Conservation (phyloP, 2,113 vertebrate species). For the Seriola quinqueradiata region DNA sequence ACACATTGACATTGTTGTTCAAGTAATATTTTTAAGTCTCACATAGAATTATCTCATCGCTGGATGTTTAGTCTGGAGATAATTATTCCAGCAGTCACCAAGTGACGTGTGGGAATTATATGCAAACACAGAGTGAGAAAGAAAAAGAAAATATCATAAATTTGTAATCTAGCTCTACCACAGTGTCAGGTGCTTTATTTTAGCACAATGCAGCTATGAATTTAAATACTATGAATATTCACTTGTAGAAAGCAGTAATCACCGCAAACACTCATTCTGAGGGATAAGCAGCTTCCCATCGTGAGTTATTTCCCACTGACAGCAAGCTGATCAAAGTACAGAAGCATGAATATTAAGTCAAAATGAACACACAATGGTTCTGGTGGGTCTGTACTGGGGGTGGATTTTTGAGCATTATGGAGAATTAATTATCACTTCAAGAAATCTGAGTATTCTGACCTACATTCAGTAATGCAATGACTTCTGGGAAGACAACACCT, state of each 20-base stretch:
- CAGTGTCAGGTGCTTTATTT: conserved; percentile 56
- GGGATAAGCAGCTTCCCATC: conserved; percentile 35
- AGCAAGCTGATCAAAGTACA: conserved; percentile 51
- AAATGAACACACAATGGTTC: conserved; percentile 26
- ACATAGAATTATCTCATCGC: conserved; percentile 9
- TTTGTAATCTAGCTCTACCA: conserved; percentile 27
- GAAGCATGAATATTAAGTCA: conserved; percentile 49
- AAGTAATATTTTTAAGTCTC: conserved; percentile 13
- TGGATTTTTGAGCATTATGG: neutral
- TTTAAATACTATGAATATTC: conserved; percentile 68
- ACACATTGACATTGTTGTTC: neutral
- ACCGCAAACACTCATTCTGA: conserved; percentile 35
- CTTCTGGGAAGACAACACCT: neutral
- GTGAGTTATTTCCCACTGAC: conserved; percentile 49
- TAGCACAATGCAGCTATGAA: conserved; percentile 35
- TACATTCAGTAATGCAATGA: neutral
- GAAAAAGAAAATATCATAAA: conserved; percentile 23
- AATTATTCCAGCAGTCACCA: too few species aligned
- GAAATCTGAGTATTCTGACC: conserved; percentile 9
- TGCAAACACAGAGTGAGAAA: neutral
- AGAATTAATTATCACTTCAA: conserved; percentile 47
- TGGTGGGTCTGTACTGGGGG: neutral
- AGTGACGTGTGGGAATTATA: neutral
- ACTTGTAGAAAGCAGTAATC: conserved; percentile 47
- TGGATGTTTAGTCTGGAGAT: too few species aligned